Percentiles rank a stretch among this genome's conserved stretches.
These are phyloP conservation scores for Gambusia affinis DNA, from an alignment of 2,113 vertebrate genomes.

Conservation along the genomic window DNA sequence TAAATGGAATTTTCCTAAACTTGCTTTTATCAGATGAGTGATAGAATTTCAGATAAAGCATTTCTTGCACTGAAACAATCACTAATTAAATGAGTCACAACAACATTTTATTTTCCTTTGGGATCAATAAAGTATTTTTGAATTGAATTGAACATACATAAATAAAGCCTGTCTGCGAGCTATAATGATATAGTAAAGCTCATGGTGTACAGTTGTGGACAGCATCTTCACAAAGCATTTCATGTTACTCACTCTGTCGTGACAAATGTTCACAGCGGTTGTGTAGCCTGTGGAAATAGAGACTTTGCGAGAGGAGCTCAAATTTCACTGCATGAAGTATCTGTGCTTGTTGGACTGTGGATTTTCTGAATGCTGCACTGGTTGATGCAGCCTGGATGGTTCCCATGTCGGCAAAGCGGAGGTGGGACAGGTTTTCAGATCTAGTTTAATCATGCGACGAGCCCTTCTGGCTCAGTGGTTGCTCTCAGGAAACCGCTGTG, in stretches of 20 bases:
- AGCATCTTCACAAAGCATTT: conserved; percentile 8
- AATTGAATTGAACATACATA: not conserved
- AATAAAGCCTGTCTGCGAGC: not conserved
- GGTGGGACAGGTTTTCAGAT: conserved; percentile 5
- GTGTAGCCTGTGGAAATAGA: conserved; percentile 1
- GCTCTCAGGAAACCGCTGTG: conserved; percentile 22
- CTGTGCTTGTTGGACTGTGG: not conserved
- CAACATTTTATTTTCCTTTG: no score
- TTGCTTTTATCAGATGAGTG: not conserved
- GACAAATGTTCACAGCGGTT: conserved; percentile 3
- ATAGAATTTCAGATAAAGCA: not conserved
- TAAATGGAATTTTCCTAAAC: not conserved
- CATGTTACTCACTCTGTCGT: conserved; percentile 1
- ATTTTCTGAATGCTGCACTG: conserved; percentile 1
- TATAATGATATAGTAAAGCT: not conserved
- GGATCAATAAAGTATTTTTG: no score
- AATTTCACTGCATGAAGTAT: conserved; percentile 3
- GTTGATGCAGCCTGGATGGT: not conserved
- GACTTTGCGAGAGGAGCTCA: not conserved
- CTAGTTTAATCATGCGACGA: conserved; percentile 24
- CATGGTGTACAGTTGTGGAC: not conserved
- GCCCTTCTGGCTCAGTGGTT: conserved; percentile 15
- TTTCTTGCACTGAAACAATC: conserved; percentile 1
- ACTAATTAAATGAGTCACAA: no score
- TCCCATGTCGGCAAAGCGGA: not conserved